Evolutionary conservation across 2,888 invertebrate species (phyloP).

Genomic region (Epinotia bilunana): DNA sequence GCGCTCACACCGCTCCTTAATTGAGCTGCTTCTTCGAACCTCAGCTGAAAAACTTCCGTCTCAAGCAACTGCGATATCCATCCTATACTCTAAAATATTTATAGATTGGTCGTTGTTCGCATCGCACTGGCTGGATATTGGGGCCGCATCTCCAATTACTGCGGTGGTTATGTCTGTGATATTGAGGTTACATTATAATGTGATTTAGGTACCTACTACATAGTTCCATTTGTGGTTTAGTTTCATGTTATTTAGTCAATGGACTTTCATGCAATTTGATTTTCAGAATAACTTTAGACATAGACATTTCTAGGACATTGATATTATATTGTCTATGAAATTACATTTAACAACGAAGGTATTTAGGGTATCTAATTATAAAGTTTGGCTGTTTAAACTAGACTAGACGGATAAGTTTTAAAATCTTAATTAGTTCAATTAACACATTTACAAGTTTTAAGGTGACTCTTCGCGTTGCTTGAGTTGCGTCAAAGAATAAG

Average conservation of each 20-base stretch:
- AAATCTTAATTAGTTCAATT: too few relatives aligned
- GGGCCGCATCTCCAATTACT: slow-evolving; percentile 8
- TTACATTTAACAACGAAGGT: too few relatives aligned
- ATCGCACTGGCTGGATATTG: not conserved
- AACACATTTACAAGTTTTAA: not conserved
- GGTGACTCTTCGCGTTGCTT: slow-evolving; percentile 12
- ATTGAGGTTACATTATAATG: not conserved
- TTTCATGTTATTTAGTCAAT: too few relatives aligned
- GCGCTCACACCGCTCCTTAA: slow-evolving; percentile 82
- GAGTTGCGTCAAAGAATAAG: slow-evolving; percentile 62
- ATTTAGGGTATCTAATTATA: too few relatives aligned
- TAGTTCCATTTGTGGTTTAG: not conserved
- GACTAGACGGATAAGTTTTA: too few relatives aligned
- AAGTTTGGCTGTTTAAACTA: too few relatives aligned
- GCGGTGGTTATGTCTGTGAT: not conserved
- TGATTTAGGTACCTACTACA: too few relatives aligned
- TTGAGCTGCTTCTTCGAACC: slow-evolving; percentile 73
- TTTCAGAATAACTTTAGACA: too few relatives aligned
- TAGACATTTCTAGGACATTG: too few relatives aligned
- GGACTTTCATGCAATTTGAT: not conserved
- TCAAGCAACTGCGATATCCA: slow-evolving; percentile 34
- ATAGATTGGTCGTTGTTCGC: not conserved
- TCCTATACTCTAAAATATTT: slow-evolving; percentile 26
- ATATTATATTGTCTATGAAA: too few relatives aligned
- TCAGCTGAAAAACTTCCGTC: slow-evolving; percentile 59